These are phyloP conservation scores for Halichondria panicea DNA, from an alignment of 37 sponge, comb jelly and placozoan species.

Conservation along the genomic window DNA sequence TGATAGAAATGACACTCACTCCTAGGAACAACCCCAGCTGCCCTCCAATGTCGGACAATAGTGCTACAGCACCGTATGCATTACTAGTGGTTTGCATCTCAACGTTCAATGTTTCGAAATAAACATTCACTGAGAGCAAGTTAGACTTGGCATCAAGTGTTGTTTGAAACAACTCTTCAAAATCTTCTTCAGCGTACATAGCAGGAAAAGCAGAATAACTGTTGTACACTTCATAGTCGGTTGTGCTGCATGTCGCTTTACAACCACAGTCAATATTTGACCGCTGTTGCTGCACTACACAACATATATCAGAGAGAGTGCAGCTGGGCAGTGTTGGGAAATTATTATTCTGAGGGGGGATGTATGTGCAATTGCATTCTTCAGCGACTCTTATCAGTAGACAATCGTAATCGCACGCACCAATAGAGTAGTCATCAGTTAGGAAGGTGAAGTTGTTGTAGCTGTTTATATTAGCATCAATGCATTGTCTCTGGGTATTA, in stretches of 20 bases:
- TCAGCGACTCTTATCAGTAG: constrained; percentile 1
- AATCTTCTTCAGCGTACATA: neutral
- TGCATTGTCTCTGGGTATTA: neutral
- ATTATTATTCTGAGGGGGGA: neutral
- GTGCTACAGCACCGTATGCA: constrained; percentile 28
- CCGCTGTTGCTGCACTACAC: neutral
- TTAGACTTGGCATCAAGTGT: neutral
- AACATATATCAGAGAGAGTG: neutral
- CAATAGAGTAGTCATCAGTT: constrained; percentile 3
- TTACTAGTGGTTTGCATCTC: constrained; percentile 1
- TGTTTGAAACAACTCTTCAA: neutral
- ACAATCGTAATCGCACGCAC: constrained; percentile 10
- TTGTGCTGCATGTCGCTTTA: neutral
- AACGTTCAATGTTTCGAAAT: constrained; percentile 8
- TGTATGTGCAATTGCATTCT: neutral
- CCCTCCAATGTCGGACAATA: constrained; percentile 54
- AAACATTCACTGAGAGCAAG: constrained; percentile 3
- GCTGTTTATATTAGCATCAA: neutral
- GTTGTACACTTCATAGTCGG: neutral
- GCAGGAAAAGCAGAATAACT: constrained; percentile 14
- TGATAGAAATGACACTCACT: constrained; percentile 46
- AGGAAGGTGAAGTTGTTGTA: neutral
- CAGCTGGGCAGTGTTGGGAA: neutral
- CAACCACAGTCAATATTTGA: neutral
- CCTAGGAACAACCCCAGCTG: constrained; percentile 56